Conservation (phyloP, 2,797 vertebrate species). For the Melanogrammus aeglefinus region DNA sequence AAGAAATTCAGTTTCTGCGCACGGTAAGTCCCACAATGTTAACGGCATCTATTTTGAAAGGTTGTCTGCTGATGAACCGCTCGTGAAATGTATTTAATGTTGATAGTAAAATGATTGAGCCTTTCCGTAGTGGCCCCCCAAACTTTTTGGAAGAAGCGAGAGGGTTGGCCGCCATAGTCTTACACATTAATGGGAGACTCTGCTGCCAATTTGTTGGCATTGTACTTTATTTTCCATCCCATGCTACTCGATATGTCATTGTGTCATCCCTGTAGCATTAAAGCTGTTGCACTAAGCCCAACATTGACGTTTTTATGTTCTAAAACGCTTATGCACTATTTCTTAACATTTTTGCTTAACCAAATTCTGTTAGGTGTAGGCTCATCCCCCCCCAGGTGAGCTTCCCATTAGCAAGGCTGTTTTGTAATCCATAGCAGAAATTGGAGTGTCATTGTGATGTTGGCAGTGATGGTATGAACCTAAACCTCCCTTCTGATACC, state of each 20-base stretch:
- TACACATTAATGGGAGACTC: too few species aligned
- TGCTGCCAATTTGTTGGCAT: slow-evolving; percentile 62
- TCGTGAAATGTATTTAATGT: background rate
- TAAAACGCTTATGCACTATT: background rate
- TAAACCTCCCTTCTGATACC: background rate
- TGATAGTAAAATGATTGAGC: background rate
- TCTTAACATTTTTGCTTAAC: background rate
- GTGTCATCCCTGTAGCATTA: slow-evolving; percentile 34
- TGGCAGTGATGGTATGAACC: background rate
- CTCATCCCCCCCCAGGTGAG: background rate
- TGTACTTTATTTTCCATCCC: slow-evolving; percentile 77
- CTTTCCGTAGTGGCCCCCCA: background rate
- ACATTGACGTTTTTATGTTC: background rate
- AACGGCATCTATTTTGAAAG: background rate
- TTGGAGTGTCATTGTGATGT: background rate
- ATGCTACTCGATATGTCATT: slow-evolving; percentile 46
- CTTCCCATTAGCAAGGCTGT: background rate
- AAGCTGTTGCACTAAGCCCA: background rate
- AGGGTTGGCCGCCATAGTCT: slow-evolving; percentile 35
- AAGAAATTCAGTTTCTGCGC: slow-evolving; percentile 91
- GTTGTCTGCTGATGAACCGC: slow-evolving; percentile 5
- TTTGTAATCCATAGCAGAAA: background rate
- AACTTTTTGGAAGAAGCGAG: slow-evolving; percentile 35
- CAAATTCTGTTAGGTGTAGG: background rate
- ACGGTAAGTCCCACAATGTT: slow-evolving; percentile 78